Evolutionary conservation across 2,113 vertebrate genomes (phyloP).

Genomic region (Pseudois nayaur): DNA sequence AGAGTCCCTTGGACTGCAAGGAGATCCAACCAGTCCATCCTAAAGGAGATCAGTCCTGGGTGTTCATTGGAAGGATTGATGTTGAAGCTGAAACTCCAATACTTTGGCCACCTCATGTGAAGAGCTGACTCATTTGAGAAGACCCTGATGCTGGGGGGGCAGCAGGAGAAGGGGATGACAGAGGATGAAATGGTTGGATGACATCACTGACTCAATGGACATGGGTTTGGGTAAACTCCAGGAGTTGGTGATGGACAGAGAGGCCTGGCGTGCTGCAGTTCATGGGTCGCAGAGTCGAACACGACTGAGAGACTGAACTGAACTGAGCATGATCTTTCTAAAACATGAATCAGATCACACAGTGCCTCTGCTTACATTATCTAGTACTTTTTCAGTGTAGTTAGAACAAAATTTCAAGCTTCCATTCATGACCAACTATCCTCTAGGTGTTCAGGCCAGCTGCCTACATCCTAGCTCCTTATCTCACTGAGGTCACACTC

Average conservation of each 20-base stretch:
- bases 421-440: not conserved
- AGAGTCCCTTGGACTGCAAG: not conserved
- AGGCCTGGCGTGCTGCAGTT: fast-evolving
- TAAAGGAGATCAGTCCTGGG: not conserved
- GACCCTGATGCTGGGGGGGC: not conserved
- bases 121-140: not conserved
- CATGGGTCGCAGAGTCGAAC: fast-evolving
- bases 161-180: not conserved
- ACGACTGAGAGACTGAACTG: fast-evolving
- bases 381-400: not conserved
- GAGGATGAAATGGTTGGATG: not conserved
- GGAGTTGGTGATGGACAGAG: not conserved
- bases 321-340: not conserved
- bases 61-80: not conserved
- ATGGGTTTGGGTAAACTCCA: fast-evolving
- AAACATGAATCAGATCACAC: not conserved
- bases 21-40: not conserved
- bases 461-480: not conserved
- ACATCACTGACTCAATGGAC: not conserved
- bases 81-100: not conserved
- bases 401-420: not conserved
- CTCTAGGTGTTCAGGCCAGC: not conserved
- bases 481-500: not conserved
- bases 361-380: not conserved
- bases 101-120: not conserved